Evolutionary conservation across 2,888 invertebrate species (phyloP), one percentile per base, ranked within the genome.

Genomic region (Himalopsyche anomala): DNA sequence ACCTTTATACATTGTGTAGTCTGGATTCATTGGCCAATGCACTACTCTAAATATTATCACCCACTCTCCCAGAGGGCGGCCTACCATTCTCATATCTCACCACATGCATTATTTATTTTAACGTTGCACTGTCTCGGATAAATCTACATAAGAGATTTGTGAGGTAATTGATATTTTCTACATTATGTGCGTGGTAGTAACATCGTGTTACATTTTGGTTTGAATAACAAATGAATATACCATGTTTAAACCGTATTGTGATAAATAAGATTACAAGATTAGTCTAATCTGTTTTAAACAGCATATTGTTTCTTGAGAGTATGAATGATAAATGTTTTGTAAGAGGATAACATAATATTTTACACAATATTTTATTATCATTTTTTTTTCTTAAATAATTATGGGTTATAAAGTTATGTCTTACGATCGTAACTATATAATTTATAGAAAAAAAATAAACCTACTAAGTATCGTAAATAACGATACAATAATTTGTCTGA

Each of bases 71-170:
- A 62, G 62, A 62, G 62, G 62, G 19, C 62, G 28, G 62, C 62
- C 15, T 19, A 9, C 9, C 15, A 19, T 62, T 62, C n/a, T 9
- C 62, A 62, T 62, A 28, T 19, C 28, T 51, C 15, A 15, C 51
- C 51, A 51, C 8, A 56, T 62, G 62, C 62, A 62, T 62, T 62
- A 62, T 62, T 62, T 62, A 62, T 62, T 8, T 19, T 62, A 19
- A 62, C 62, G 28, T 11, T 62, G 62, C 62, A 62, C 19, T 62
- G 62, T 62, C 62, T 62, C 62, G 0, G 3, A 8, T 62, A 28
- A 62, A 62, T 62, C 62, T 62, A 62, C 62, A 62, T 62, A 15
- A 62, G 62, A 62, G 62, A 19, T 62, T 62, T 62, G 62, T 62
- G 62, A 62, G 19, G 62, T 62, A 62, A 62, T 62, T 62, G 62